A percentile compares a stretch with the other conserved stretches of the same genome.
Conservation (phyloP, 2,797 vertebrate species). For the Corythornis leucogaster region DNA sequence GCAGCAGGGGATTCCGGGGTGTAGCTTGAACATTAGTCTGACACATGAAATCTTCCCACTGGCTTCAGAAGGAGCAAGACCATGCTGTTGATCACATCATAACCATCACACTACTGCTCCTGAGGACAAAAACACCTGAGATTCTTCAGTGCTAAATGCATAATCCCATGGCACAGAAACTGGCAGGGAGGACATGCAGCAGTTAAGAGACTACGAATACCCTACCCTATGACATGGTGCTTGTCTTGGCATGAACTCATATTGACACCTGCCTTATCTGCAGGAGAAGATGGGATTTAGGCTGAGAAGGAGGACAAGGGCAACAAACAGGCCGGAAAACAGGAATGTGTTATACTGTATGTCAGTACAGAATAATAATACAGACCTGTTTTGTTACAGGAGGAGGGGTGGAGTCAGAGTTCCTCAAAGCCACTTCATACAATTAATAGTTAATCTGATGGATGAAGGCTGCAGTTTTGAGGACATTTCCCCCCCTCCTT, state of each 20-base stretch:
- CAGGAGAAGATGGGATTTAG: slow-evolving; percentile 20
- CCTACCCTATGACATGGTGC: neutral
- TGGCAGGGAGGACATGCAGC: neutral
- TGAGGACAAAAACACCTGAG: neutral
- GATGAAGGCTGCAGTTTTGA: neutral
- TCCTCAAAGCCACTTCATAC: neutral
- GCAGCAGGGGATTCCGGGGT: neutral
- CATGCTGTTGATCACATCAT: neutral
- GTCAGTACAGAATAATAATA: neutral
- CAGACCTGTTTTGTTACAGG: neutral
- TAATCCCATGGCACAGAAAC: neutral
- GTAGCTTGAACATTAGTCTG: neutral
- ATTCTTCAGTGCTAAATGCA: neutral
- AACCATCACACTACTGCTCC: neutral
- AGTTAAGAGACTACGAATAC: neutral
- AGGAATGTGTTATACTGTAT: neutral
- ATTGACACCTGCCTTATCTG: slow-evolving; percentile 28
- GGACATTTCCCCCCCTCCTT: neutral
- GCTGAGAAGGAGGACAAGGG: neutral
- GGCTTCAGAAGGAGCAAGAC: neutral
- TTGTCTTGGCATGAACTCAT: neutral
- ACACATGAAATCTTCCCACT: neutral
- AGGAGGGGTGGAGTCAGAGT: neutral
- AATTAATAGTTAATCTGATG: neutral
- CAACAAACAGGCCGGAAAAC: neutral